These are phyloP conservation scores for Himalopsyche japonica DNA, from an alignment of 2,888 invertebrate genomes.

Conservation along the genomic window DNA sequence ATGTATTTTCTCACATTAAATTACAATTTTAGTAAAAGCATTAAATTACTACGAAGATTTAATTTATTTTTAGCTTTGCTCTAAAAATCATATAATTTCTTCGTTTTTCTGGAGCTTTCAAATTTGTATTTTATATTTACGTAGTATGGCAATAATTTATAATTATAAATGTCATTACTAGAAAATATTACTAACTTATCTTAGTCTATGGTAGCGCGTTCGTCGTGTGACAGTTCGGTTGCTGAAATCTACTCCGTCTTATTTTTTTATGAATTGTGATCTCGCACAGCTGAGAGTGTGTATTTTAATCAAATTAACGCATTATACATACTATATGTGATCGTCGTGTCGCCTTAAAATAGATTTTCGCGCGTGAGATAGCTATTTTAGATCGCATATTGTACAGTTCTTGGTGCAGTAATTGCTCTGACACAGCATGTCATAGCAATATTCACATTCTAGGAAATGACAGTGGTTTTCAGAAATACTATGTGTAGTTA, in stretches of 20 bases:
- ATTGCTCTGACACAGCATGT: not conserved
- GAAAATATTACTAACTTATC: not conserved
- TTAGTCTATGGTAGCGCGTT: not conserved
- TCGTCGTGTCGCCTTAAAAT: not conserved
- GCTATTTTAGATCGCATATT: not conserved
- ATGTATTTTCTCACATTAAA: too few relatives aligned
- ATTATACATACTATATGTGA: not conserved
- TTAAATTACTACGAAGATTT: too few relatives aligned
- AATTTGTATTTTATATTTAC: too few relatives aligned
- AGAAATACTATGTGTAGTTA: slow-evolving; percentile 23
- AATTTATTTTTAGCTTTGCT: too few relatives aligned
- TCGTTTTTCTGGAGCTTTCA: too few relatives aligned
- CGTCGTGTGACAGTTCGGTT: not conserved
- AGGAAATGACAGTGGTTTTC: not conserved
- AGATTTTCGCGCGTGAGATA: not conserved
- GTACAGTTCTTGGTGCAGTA: not conserved
- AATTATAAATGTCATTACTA: too few relatives aligned
- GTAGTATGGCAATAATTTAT: too few relatives aligned
- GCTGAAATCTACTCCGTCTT: not conserved
- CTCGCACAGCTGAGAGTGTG: not conserved
- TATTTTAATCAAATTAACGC: not conserved
- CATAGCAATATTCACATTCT: not conserved
- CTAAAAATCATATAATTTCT: too few relatives aligned
- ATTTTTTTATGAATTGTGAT: not conserved
- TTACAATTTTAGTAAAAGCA: too few relatives aligned